These are phyloP conservation scores for Apaloderma vittatum DNA, from an alignment of 2,113 vertebrate genomes.

Conservation along the genomic window DNA sequence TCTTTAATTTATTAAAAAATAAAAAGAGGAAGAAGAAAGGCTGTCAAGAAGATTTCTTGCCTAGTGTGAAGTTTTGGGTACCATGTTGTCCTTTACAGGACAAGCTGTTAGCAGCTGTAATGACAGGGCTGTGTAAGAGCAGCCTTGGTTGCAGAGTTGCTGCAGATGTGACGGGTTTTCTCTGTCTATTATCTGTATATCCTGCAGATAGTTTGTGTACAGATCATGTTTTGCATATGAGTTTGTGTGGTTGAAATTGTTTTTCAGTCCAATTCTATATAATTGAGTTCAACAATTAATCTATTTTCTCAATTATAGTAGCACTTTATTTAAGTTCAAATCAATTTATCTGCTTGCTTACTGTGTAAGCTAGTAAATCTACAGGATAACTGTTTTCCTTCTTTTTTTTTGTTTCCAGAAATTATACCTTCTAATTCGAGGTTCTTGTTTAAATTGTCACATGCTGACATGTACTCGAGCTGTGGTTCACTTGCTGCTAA, in stretches of 20 bases:
- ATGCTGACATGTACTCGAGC: conserved; percentile 87
- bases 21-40: background rate
- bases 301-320: background rate
- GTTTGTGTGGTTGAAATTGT: background rate
- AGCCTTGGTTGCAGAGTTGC: background rate
- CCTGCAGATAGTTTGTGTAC: background rate
- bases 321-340: background rate
- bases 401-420: conserved; percentile 68
- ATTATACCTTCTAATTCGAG: conserved; percentile 88
- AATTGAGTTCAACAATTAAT: background rate
- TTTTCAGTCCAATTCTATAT: background rate
- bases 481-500: conserved; percentile 87
- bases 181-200: rapidly evolving
- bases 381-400: background rate
- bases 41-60: background rate
- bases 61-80: background rate
- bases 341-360: background rate
- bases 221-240: background rate
- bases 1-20: background rate
- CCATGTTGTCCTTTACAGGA: background rate
- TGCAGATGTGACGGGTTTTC: background rate
- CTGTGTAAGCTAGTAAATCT: background rate
- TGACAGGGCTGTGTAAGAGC: background rate
- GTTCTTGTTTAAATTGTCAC: conserved; percentile 91
- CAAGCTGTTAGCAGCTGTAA: background rate